Evolutionary conservation across 2,888 invertebrate genomes (phyloP).

Genomic region (Sipha maydis): DNA sequence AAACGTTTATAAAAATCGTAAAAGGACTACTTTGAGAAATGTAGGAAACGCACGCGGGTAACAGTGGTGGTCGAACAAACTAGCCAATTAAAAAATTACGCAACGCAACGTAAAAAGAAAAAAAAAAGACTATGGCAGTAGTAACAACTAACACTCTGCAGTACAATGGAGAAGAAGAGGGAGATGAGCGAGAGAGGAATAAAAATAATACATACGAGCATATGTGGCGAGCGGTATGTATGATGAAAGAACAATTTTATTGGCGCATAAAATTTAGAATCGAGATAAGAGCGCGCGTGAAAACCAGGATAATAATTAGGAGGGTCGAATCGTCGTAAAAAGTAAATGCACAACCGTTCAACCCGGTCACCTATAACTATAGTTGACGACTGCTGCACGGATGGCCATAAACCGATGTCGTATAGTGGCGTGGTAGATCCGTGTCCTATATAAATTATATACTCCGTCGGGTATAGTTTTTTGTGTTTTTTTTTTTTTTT

Average conservation of each 20-base stretch:
- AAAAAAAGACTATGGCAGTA: no score
- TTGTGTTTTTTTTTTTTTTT: no score
- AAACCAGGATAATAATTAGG: conserved; percentile 31
- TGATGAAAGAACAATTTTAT: conserved; percentile 2
- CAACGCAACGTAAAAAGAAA: not conserved
- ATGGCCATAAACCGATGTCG: not conserved
- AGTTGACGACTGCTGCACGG: not conserved
- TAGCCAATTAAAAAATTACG: conserved; percentile 25
- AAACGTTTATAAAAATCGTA: not conserved
- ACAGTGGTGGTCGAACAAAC: not conserved
- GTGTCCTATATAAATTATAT: not conserved
- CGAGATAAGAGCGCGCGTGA: conserved; percentile 25
- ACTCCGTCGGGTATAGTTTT: not conserved
- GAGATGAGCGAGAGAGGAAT: not conserved
- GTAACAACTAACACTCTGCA: no score
- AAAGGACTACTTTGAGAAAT: not conserved
- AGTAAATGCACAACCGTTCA: not conserved
- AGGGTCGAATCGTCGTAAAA: not conserved
- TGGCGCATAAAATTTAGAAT: conserved; percentile 4
- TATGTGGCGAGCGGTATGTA: not conserved
- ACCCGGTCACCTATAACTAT: not conserved
- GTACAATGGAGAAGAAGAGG: no score
- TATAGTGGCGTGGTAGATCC: not conserved
- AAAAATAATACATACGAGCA: not conserved
- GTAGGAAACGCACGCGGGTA: not conserved